Evolutionary conservation across 2,797 vertebrate genomes (phyloP).

Genomic region (Glyptemys insculpta): DNA sequence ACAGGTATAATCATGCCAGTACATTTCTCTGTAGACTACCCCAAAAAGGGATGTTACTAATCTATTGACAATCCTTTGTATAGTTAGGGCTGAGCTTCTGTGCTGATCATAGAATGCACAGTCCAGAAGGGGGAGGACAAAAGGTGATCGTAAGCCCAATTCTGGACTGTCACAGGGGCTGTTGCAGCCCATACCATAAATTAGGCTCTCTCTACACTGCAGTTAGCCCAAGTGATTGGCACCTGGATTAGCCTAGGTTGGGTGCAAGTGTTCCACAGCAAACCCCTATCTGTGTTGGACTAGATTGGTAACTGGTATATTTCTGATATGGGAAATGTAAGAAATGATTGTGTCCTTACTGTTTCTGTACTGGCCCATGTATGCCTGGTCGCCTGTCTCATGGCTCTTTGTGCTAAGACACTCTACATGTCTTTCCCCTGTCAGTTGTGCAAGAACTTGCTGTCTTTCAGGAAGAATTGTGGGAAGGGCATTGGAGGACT

Average conservation of each 20-base stretch:
- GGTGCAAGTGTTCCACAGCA: not conserved
- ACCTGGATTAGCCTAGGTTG: not conserved
- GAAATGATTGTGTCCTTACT: not conserved
- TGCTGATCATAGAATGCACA: conserved; percentile 14
- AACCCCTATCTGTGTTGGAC: not conserved
- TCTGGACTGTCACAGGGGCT: not conserved
- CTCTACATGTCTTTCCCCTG: not conserved
- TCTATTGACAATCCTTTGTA: not conserved
- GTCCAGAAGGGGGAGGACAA: not conserved
- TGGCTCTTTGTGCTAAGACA: not conserved
- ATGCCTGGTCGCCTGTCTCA: not conserved
- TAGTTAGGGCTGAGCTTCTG: not conserved
- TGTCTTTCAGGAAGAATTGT: not conserved
- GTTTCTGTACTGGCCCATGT: not conserved
- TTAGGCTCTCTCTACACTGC: not conserved
- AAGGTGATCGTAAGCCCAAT: not conserved
- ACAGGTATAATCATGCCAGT: not conserved
- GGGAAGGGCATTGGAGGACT: too few relatives aligned
- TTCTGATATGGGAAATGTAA: too few relatives aligned
- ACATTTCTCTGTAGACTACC: not conserved
- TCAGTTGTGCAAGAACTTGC: not conserved
- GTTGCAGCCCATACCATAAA: not conserved
- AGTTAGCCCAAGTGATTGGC: too few relatives aligned
- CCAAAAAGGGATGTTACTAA: not conserved
- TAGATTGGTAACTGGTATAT: too few relatives aligned